Evolutionary conservation across 2,797 vertebrate species (phyloP).

Genomic region (Huso huso): DNA sequence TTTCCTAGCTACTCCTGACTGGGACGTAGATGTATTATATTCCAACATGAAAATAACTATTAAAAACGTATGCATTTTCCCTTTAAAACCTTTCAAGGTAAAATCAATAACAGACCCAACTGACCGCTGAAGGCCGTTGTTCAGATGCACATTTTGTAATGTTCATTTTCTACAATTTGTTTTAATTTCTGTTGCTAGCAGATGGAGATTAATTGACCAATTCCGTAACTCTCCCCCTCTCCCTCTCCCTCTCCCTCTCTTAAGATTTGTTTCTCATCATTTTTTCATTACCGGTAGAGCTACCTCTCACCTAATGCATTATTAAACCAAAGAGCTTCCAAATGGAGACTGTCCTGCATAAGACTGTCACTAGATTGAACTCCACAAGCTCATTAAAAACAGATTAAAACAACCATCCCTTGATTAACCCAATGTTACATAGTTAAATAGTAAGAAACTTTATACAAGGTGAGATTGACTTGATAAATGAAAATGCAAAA

Average conservation of each 20-base stretch:
- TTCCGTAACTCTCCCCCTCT: conserved; percentile 37
- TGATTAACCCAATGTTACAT: not conserved
- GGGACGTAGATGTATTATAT: too few species aligned
- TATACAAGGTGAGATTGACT: too few species aligned
- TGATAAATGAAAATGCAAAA: too few species aligned
- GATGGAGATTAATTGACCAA: conserved; percentile 55
- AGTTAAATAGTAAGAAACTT: not conserved
- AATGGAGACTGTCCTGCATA: conserved; percentile 53
- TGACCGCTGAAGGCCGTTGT: not conserved
- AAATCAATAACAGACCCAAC: conserved; percentile 27
- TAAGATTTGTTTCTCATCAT: conserved; percentile 57
- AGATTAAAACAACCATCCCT: conserved; percentile 48
- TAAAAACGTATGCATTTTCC: not conserved
- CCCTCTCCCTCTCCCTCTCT: conserved; percentile 30
- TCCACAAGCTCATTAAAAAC: conserved; percentile 65
- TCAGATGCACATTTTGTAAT: not conserved
- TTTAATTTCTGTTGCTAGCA: conserved; percentile 49
- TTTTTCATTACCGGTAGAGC: conserved; percentile 51
- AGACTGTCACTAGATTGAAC: conserved; percentile 54
- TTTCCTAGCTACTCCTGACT: too few species aligned
- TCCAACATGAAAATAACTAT: not conserved
- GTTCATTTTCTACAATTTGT: conserved; percentile 29
- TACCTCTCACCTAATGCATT: conserved; percentile 56
- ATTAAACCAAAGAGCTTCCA: conserved; percentile 51
- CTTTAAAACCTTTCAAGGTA: not conserved